Conservation (phyloP, 2,797 vertebrate species). For the Lemur catta region DNA sequence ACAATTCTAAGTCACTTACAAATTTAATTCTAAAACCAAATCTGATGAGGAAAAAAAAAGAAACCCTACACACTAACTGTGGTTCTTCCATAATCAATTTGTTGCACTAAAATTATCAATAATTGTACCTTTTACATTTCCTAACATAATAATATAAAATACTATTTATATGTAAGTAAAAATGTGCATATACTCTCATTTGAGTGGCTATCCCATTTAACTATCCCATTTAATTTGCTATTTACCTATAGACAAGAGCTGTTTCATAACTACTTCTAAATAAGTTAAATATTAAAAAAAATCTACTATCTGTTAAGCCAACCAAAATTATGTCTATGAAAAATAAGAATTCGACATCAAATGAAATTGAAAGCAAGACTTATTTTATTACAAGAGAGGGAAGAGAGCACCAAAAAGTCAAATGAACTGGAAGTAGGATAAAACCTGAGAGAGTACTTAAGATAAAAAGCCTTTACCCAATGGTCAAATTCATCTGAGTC, state of each 20-base stretch:
- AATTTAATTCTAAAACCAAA: constrained; percentile 20
- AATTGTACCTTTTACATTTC: background rate
- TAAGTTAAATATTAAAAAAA: constrained; percentile 9
- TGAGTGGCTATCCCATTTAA: background rate
- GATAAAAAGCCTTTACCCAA: background rate
- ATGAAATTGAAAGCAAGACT: background rate
- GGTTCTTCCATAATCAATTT: background rate
- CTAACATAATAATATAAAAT: background rate
- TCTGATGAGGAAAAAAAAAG: background rate
- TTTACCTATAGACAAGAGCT: background rate
- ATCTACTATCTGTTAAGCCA: background rate
- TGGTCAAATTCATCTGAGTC: background rate
- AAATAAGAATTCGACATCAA: background rate
- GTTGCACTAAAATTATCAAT: background rate
- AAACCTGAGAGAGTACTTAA: background rate
- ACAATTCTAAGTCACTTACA: background rate
- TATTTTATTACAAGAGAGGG: background rate
- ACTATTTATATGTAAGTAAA: background rate
- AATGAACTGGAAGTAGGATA: background rate
- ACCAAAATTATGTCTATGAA: background rate
- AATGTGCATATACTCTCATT: background rate
- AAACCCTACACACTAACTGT: background rate
- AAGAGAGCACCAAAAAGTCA: background rate
- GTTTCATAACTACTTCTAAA: constrained; percentile 17
- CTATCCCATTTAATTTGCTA: background rate